These are phyloP conservation scores for Calephelis virginiensis DNA, from an alignment of 1,140 invertebrate genomes.

Conservation along the genomic window DNA sequence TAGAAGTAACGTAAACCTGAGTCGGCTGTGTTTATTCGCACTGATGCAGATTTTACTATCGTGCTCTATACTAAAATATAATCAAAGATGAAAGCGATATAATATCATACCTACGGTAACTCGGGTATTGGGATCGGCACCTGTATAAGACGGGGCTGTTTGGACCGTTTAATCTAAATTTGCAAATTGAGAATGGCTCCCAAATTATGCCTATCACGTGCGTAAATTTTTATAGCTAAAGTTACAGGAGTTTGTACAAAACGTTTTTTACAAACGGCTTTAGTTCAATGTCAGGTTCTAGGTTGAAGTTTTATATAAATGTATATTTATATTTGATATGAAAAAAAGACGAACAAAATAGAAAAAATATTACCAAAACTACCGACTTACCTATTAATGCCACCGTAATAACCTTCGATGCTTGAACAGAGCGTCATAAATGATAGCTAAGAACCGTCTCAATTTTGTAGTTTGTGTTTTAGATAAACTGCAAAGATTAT, in stretches of 20 bases:
- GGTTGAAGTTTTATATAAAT: too few relatives aligned
- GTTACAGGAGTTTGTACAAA: constrained; percentile 14
- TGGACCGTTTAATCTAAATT: constrained; percentile 22
- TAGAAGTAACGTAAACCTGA: too few relatives aligned
- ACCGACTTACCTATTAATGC: too few relatives aligned
- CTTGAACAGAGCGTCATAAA: too few relatives aligned
- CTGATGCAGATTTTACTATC: neutral
- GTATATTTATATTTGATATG: too few relatives aligned
- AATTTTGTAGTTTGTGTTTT: too few relatives aligned
- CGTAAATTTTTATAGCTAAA: constrained; percentile 12
- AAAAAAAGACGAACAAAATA: too few relatives aligned
- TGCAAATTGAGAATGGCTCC: constrained; percentile 23
- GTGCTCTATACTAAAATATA: neutral
- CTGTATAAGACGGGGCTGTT: constrained; percentile 18
- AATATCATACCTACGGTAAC: constrained; percentile 36
- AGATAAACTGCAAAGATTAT: too few relatives aligned
- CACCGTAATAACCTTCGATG: too few relatives aligned
- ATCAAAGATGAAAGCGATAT: constrained; percentile 23
- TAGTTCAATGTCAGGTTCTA: neutral
- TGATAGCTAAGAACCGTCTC: too few relatives aligned
- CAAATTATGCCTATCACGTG: constrained; percentile 13
- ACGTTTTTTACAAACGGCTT: constrained; percentile 4
- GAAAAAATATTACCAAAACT: too few relatives aligned
- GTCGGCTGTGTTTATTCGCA: too few relatives aligned
- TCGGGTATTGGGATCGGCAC: constrained; percentile 23